Percentiles rank a stretch among this genome's conserved stretches.
Evolutionary conservation across 2,888 invertebrate genomes (phyloP).

Genomic region (Siphlonurus alternatus): DNA sequence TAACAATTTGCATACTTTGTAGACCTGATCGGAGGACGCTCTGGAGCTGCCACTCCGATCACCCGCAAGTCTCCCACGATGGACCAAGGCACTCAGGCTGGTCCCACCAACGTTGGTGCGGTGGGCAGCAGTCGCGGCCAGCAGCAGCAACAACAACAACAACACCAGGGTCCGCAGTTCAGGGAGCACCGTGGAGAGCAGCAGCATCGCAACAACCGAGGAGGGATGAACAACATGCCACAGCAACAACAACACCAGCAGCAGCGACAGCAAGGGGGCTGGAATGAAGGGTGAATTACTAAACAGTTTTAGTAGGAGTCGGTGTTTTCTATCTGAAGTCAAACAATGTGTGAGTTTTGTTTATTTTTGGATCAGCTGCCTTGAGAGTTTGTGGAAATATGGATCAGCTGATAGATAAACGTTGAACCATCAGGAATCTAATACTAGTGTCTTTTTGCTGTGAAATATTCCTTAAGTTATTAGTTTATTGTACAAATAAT

Average conservation of each 20-base stretch:
- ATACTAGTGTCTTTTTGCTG: too few relatives aligned
- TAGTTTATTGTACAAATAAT: too few relatives aligned
- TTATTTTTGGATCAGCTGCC: too few relatives aligned
- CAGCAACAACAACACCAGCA: constrained; percentile 20
- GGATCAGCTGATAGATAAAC: too few relatives aligned
- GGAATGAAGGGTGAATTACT: constrained; percentile 5
- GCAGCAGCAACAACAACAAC: constrained; percentile 15
- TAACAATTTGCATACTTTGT: too few relatives aligned
- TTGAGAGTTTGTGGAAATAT: too few relatives aligned
- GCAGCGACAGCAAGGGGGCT: constrained; percentile 19
- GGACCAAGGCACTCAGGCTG: constrained; percentile 64
- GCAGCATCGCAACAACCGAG: constrained; percentile 24
- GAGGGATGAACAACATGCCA: constrained; percentile 18
- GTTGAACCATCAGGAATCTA: too few relatives aligned
- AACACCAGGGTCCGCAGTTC: constrained; percentile 17
- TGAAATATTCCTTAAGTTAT: too few relatives aligned
- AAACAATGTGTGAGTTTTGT: too few relatives aligned
- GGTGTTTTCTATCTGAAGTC: too few relatives aligned
- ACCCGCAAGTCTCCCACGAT: constrained; percentile 68
- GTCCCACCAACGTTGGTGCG: constrained; percentile 15
- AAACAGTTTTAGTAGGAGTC: background rate
- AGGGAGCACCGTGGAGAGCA: constrained; percentile 20
- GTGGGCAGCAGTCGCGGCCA: constrained; percentile 9
- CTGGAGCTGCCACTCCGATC: constrained; percentile 61
- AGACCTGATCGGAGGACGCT: constrained; percentile 55